Evolutionary conservation across 1,140 invertebrate genomes (phyloP).

Genomic region (Solenopsis invicta): DNA sequence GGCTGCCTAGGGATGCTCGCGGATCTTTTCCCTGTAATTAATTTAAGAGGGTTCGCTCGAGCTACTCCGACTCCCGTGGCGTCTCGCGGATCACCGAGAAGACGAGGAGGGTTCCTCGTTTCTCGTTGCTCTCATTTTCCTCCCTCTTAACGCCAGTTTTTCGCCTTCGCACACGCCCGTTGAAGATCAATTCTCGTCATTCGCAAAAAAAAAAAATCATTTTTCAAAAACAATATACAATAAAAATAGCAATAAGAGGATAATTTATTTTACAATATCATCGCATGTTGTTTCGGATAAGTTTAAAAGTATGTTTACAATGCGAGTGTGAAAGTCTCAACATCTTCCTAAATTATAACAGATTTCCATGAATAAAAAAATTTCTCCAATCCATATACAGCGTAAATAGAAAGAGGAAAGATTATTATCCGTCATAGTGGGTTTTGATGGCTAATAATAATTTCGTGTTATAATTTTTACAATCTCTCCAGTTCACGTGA

Average conservation of each 20-base stretch:
- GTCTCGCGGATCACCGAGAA: constrained; percentile 75
- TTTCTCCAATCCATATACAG: no score
- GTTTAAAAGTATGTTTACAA: neutral
- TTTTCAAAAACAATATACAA: neutral
- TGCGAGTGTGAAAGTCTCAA: neutral
- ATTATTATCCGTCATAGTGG: no score
- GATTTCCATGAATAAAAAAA: no score
- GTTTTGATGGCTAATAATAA: no score
- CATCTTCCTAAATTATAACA: neutral
- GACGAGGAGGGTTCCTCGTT: constrained; percentile 66
- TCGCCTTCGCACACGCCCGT: constrained; percentile 20
- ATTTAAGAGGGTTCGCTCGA: constrained; percentile 83
- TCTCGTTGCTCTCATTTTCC: constrained; percentile 47
- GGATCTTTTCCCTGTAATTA: constrained; percentile 85
- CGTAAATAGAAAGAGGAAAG: no score
- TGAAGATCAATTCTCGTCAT: constrained; percentile 30
- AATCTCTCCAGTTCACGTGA: no score
- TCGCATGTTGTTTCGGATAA: neutral
- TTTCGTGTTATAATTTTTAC: no score
- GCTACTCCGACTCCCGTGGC: constrained; percentile 72
- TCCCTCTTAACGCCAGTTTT: constrained; percentile 20
- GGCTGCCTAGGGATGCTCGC: constrained; percentile 73
- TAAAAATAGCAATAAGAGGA: neutral
- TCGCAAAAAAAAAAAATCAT: neutral
- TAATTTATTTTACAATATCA: no score